A percentile compares a stretch with the other conserved stretches of the same genome.
These are phyloP conservation scores for Parasteatoda lunata DNA, from an alignment of 2,888 invertebrate genomes.

Conservation along the genomic window DNA sequence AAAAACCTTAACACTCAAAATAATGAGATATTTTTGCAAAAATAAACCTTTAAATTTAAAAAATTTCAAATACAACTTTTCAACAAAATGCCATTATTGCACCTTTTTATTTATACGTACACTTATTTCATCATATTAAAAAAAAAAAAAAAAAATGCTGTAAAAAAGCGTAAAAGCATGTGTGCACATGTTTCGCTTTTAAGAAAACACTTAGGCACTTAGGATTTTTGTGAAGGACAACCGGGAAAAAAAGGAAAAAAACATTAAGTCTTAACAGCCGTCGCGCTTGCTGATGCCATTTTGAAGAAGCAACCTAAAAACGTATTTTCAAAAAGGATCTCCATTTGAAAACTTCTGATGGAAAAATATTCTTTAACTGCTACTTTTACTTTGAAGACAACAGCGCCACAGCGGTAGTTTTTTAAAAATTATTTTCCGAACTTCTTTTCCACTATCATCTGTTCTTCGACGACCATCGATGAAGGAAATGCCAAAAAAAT, in stretches of 20 bases:
- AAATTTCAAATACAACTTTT: too few species aligned
- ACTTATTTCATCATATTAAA: slow-evolving; percentile 42
- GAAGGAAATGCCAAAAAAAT: slow-evolving; percentile 48
- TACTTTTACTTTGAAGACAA: slow-evolving; percentile 58
- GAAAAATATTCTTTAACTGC: slow-evolving; percentile 61
- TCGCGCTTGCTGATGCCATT: slow-evolving; percentile 61
- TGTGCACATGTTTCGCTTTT: slow-evolving; percentile 55
- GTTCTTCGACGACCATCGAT: slow-evolving; percentile 47
- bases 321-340: slow-evolving; percentile 60
- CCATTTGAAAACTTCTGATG: slow-evolving; percentile 62
- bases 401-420: slow-evolving; percentile 53
- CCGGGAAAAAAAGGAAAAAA: slow-evolving; percentile 14
- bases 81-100: too few species aligned
- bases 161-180: slow-evolving; percentile 33
- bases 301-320: slow-evolving; percentile 63
- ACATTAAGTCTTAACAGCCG: slow-evolving; percentile 55
- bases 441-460: slow-evolving; percentile 37
- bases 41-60: too few species aligned
- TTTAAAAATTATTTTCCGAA: slow-evolving; percentile 28
- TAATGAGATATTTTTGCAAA: too few species aligned
- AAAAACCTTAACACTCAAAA: too few species aligned
- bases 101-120: neutral
- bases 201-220: slow-evolving; percentile 62
- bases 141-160: neutral
- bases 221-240: slow-evolving; percentile 18